These are phyloP conservation scores for Macquaria ambigua DNA, from an alignment of 2,113 vertebrate genomes.

Conservation along the genomic window DNA sequence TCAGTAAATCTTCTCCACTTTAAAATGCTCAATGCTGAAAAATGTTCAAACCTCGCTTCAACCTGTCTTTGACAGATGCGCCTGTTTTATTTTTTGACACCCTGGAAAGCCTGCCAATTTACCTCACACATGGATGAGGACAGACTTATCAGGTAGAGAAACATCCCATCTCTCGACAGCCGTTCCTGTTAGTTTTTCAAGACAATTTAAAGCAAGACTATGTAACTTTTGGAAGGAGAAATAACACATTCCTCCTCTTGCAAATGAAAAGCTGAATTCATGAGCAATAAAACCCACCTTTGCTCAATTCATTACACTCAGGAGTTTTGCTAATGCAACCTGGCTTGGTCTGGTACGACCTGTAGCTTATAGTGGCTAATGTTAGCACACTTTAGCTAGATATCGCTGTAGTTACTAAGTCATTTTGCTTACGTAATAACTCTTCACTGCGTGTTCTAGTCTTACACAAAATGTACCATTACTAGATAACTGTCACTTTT, in stretches of 20 bases:
- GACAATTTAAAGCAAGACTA: background rate
- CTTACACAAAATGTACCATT: background rate
- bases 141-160: background rate
- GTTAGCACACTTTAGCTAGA: background rate
- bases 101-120: constrained; percentile 47
- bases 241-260: background rate
- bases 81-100: constrained; percentile 45
- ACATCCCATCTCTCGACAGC: background rate
- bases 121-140: constrained; percentile 26
- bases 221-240: background rate
- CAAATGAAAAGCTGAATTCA: background rate
- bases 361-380: background rate
- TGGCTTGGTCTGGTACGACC: background rate
- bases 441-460: background rate
- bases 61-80: constrained; percentile 45
- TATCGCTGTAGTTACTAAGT: background rate
- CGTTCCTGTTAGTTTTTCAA: background rate
- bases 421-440: background rate
- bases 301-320: background rate
- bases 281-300: background rate
- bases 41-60: constrained; percentile 35
- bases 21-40: constrained; percentile 31
- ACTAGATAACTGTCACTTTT: constrained; percentile 7
- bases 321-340: background rate
- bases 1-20: constrained; percentile 45